phyloP scores from a whole-genome alignment of 1,140 invertebrate species.

The Saxidomus purpurata region DNA sequence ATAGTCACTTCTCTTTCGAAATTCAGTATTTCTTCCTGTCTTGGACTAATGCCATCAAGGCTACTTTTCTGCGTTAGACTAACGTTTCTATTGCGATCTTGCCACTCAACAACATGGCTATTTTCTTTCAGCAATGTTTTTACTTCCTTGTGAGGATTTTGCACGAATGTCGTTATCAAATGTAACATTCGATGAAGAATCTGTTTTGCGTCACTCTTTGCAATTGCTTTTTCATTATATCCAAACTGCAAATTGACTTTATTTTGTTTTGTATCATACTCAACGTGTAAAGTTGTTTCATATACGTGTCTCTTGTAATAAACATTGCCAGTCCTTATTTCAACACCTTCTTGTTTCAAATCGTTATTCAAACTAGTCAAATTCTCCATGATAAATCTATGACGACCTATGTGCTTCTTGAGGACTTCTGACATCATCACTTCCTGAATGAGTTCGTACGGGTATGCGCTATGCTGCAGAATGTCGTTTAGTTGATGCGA shows the following conservation, averaged over 20 bases:
- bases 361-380: neutral
- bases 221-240: neutral
- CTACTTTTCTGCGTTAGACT: too few relatives aligned
- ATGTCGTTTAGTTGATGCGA: neutral
- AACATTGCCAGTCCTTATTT: neutral
- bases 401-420: neutral
- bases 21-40: too few relatives aligned
- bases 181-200: neutral
- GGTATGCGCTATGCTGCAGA: neutral
- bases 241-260: neutral
- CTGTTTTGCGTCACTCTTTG: neutral
- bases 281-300: constrained; percentile 7
- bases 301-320: constrained; percentile 8
- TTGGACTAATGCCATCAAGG: too few relatives aligned
- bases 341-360: neutral
- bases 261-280: neutral
- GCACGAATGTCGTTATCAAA: neutral
- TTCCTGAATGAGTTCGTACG: neutral
- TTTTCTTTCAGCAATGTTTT: neutral
- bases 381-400: neutral
- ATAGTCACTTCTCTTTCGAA: too few relatives aligned
- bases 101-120: neutral
- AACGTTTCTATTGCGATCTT: too few relatives aligned
- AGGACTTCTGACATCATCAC: neutral
- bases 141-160: neutral